Conservation (phyloP, 2,113 vertebrate genomes). For the Amblyornis subalaris region DNA sequence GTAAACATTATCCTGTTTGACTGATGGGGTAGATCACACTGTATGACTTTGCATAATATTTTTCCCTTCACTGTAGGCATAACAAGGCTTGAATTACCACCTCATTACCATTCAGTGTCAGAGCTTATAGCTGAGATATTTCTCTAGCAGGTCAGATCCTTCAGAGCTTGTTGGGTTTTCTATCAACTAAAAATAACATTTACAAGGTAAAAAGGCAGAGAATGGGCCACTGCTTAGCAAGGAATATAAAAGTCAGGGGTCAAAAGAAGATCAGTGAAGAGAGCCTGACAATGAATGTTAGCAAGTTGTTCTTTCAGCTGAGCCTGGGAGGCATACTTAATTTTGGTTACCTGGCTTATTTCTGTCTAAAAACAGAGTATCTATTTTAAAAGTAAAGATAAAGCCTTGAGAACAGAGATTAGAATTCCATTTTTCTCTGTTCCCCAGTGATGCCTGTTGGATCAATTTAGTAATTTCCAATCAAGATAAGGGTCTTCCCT, state of each 20-base stretch:
- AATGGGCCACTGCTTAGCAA: background rate
- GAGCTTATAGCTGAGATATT: background rate
- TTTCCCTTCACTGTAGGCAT: background rate
- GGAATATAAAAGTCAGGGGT: background rate
- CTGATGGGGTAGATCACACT: background rate
- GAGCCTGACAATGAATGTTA: background rate
- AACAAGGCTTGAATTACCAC: background rate
- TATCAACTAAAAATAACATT: constrained; percentile 2
- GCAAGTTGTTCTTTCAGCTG: background rate
- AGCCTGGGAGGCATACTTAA: background rate
- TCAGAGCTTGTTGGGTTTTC: constrained; percentile 15
- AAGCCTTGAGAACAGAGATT: background rate
- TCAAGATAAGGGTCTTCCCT: background rate
- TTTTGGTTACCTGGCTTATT: background rate
- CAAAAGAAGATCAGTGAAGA: background rate
- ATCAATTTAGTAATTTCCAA: background rate
- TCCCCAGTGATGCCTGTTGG: background rate
- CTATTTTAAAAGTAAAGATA: background rate
- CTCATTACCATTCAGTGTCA: constrained; percentile 1
- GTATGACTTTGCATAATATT: background rate
- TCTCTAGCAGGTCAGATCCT: background rate
- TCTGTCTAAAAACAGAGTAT: background rate
- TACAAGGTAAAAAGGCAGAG: background rate
- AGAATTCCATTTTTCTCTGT: background rate
- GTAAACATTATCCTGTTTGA: background rate